Base-by-base conservation (phyloP, 2,113 vertebrate genomes). In the Galbula dea region DNA sequence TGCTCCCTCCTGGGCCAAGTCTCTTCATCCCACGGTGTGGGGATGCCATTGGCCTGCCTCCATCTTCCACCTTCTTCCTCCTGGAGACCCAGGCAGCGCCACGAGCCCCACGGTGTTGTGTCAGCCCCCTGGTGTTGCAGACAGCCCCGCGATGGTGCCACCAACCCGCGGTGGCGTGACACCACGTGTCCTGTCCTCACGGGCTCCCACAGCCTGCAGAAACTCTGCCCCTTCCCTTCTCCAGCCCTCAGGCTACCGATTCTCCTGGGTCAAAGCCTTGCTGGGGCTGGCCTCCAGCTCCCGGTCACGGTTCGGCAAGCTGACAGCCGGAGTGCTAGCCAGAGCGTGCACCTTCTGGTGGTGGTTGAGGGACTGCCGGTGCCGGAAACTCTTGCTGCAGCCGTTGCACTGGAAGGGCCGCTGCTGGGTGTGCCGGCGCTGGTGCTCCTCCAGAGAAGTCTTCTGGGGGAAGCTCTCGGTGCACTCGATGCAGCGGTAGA, bases 311-410 rank as follows among this genome's bases (percentile, higher is more conserved):
- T 3, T 22, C 1, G 83, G 48, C 82, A 95, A n/a, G 65, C 46
- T 7, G 66, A 30, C 3, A 0, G 57, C 66, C 0, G 69, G 39
- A 5, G 71, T 32, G 48, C 32, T 1, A 75, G 68, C 63, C 3
- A 30, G 8, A 0, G 88, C 63, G 4, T 94, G 95, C 55, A 95
- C 20, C 80, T 96, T 96, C 83, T 95, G 95, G 86, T 95, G 94
- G 32, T 95, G 95, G 83, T 96, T 96, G 8, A 96, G 72, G 5
- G 95, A 96, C 13, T 96, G 95, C 2, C 95, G 94, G 90, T 96
- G 95, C 15, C 95, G 86, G 76, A 96, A 96, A 10, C 95, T 96
- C 90, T 96, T 96, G 93, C 86, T 94, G 88, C 95, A 96, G 72
- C 94, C 68, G 2, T 23, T 80, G 93, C 95, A 96, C 90, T 96